Base-by-base conservation (phyloP, 1,140 invertebrate species). In the Hormaphis cornu region DNA sequence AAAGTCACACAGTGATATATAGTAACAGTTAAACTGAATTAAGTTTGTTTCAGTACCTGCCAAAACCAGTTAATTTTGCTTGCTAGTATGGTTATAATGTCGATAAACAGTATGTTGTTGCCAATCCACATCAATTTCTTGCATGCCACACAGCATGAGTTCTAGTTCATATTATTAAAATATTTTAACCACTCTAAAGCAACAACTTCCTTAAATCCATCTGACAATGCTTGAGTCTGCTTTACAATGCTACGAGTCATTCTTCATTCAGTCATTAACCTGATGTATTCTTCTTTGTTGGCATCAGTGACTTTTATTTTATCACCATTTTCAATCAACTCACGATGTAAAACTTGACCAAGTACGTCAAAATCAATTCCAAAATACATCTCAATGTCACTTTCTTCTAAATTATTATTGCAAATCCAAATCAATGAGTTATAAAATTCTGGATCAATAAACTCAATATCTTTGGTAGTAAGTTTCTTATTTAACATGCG, bases 101-200 rank as follows among this genome's bases (percentile, higher is more conserved):
- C 96, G 83, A 76, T 90, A 91, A 74, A 98, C 97, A 35, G 96
- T 93, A 79, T 98, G 93, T 54, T 91, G 84, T 79, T 98, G 93
- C 97, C 97, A 99, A 81, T 99, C 97, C 33, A 99, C 93, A 79
- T 99, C 96, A 56, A 99, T 95, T 80, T 98, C 95, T 80, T 96
- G 94, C 93, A 97, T 97, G 48, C 94, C 94, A 81, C 93, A 96
- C 59, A 97, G 79, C 81, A 97, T 88, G 73, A 97, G 81, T 82
- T 97, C 94, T 72, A 97, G 80, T 79, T 97, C 95, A 40, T 93
- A 83, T 80, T 97, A 82, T 97, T 94, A 80, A 97, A 97, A 80
- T 97, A 97, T 79, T 97, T 93, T 8, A 97, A 80, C 94, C 94
- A 97, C 79, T 96, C 91, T 12, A 97, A 80, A 1, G 95, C 94